These are phyloP conservation scores for Strix uralensis DNA, from an alignment of 2,113 vertebrate genomes.

Conservation along the genomic window DNA sequence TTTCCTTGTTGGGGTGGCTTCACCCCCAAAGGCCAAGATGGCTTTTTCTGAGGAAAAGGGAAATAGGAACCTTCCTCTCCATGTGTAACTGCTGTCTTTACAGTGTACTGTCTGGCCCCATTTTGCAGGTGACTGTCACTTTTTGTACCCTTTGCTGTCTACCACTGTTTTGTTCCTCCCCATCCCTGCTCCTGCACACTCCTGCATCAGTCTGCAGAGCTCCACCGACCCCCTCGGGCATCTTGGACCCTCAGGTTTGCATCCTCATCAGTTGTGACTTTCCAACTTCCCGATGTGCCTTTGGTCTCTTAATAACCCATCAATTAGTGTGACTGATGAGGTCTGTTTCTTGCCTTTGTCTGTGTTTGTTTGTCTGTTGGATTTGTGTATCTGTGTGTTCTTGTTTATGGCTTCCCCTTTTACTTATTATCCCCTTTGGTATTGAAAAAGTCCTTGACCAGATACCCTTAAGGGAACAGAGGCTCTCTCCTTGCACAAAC, in stretches of 20 bases:
- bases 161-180: neutral
- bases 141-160: neutral
- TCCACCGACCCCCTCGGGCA: fast-evolving
- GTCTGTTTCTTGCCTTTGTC: neutral
- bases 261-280: neutral
- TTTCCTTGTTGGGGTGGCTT: neutral
- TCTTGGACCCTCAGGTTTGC: fast-evolving
- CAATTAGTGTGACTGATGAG: neutral
- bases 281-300: neutral
- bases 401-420: neutral
- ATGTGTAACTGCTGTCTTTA: neutral
- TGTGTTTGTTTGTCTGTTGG: neutral
- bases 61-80: neutral
- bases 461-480: neutral
- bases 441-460: neutral
- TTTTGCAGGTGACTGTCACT: neutral
- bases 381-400: neutral
- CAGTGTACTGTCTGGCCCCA: neutral
- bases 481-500: neutral
- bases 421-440: neutral
- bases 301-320: neutral
- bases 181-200: neutral
- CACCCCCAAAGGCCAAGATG: neutral
- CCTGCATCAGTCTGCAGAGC: fast-evolving
- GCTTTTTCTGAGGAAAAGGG: neutral